phyloP scores from a whole-genome alignment of 2,797 vertebrate species.

The Enteromius anoplus region DNA sequence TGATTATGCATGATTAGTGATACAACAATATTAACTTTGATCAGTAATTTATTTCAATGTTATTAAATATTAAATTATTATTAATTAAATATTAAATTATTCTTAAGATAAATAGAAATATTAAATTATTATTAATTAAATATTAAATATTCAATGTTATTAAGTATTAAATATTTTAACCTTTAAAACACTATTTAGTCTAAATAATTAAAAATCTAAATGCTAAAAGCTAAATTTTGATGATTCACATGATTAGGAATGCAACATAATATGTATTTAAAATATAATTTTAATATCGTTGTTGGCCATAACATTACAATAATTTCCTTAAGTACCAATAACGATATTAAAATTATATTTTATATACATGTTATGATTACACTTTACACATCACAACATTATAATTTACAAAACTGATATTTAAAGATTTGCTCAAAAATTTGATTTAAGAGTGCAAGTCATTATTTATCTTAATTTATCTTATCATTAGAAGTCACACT shows the following conservation, averaged over 20 bases:
- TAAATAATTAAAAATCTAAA: background rate
- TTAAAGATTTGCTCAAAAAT: background rate
- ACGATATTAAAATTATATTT: background rate
- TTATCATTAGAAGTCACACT: background rate
- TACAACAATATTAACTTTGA: background rate
- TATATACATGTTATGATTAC: background rate
- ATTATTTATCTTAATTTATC: too few relatives aligned
- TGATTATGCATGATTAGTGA: background rate
- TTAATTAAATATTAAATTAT: too few relatives aligned
- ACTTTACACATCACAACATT: background rate
- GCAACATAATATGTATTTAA: background rate
- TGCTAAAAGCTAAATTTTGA: background rate
- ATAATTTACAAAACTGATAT: background rate
- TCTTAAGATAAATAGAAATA: too few relatives aligned
- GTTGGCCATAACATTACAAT: background rate
- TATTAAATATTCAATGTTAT: too few relatives aligned
- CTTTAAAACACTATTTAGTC: background rate
- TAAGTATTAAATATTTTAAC: background rate
- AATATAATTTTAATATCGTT: background rate
- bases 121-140: too few relatives aligned
- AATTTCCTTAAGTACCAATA: too few relatives aligned
- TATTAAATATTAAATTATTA: too few relatives aligned
- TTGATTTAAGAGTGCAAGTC: background rate
- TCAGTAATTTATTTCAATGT: background rate
- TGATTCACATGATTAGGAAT: too few relatives aligned